Evolutionary conservation across 2,113 vertebrate species (phyloP).

Genomic region (Balaeniceps rex): DNA sequence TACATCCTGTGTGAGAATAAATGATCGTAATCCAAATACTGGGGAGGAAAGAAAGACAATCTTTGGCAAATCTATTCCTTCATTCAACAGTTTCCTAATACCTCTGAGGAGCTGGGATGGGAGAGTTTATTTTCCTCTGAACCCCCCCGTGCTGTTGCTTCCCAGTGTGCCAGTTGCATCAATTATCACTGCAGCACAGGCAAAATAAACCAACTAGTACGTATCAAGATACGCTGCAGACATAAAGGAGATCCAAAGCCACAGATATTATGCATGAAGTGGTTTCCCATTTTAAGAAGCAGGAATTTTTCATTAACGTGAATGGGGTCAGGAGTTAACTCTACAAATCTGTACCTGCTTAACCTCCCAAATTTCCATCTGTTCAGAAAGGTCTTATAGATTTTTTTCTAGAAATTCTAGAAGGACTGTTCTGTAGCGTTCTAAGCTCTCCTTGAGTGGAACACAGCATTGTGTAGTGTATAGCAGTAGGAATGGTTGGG

Average conservation of each 20-base stretch:
- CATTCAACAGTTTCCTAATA: not conserved
- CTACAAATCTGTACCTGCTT: not conserved
- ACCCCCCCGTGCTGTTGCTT: rapidly evolving
- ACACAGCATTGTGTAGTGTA: too few species aligned
- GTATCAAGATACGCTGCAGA: not conserved
- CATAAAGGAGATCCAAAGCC: not conserved
- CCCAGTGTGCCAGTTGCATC: not conserved
- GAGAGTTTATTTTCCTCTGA: not conserved
- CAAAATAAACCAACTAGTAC: not conserved
- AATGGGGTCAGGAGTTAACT: not conserved
- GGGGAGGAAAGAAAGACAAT: not conserved
- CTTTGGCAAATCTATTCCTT: not conserved
- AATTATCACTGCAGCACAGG: not conserved
- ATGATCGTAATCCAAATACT: not conserved
- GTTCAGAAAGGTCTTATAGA: not conserved
- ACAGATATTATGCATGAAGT: not conserved
- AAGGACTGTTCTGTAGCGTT: not conserved
- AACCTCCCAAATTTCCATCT: not conserved
- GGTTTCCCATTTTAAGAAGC: not conserved
- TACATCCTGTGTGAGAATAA: not conserved
- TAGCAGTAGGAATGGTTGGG: not conserved
- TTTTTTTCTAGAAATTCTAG: not conserved
- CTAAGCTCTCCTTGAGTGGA: not conserved
- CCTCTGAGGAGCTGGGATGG: not conserved
- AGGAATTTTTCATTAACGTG: not conserved